Percentiles rank a stretch among this genome's conserved stretches.
Evolutionary conservation across 1,140 invertebrate species (phyloP).

Genomic region (Pissodes strobi): DNA sequence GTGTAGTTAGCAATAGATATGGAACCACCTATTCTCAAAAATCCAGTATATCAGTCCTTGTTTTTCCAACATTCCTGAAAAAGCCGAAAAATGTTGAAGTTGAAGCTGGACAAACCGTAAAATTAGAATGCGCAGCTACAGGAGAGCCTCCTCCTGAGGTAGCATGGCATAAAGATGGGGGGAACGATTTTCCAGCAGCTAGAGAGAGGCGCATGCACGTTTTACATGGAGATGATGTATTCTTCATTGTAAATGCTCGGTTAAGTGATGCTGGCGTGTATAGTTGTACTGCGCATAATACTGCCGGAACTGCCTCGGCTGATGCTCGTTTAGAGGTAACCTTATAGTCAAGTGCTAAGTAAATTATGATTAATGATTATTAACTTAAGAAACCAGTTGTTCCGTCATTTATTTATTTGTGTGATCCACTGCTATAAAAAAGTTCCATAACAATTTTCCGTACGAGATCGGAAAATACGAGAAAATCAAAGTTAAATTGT

Average conservation of each 20-base stretch:
- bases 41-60: slow-evolving; percentile 83
- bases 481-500: no score
- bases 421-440: no score
- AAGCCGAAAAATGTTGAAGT: slow-evolving; percentile 83
- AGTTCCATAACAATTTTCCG: no score
- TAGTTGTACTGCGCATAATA: slow-evolving; percentile 90
- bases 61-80: slow-evolving; percentile 86
- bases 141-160: slow-evolving; percentile 86
- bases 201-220: slow-evolving; percentile 90
- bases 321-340: slow-evolving; percentile 66
- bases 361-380: no score
- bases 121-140: slow-evolving; percentile 86
- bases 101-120: slow-evolving; percentile 82
- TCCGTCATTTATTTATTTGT: slow-evolving; percentile 1
- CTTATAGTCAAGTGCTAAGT: no score
- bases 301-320: slow-evolving; percentile 81
- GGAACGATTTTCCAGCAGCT: slow-evolving; percentile 93
- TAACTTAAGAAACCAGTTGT: no score
- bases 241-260: slow-evolving; percentile 91
- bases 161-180: slow-evolving; percentile 92
- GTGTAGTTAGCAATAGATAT: slow-evolving; percentile 86
- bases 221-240: slow-evolving; percentile 87
- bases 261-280: slow-evolving; percentile 88
- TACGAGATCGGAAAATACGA: no score
- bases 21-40: slow-evolving; percentile 88